Evolutionary conservation across 2,888 invertebrate genomes (phyloP).

Genomic region (Acleris laterana): DNA sequence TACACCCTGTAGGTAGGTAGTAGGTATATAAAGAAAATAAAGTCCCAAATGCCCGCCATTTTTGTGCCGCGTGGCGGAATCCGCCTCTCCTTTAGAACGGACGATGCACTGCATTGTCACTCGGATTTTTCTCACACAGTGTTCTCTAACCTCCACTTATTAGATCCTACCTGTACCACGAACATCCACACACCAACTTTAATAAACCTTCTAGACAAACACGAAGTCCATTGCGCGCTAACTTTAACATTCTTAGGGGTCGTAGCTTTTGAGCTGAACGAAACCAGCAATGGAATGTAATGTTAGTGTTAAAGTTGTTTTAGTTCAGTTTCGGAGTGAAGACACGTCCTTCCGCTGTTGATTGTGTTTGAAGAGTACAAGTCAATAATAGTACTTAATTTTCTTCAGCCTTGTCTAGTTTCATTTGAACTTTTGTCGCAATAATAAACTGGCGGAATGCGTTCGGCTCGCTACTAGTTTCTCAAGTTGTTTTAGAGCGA

Average conservation of each 20-base stretch:
- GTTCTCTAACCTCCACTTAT: constrained; percentile 55
- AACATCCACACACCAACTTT: not conserved
- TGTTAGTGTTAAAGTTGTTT: not conserved
- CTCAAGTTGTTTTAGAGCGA: constrained; percentile 4
- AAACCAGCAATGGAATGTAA: constrained; percentile 2
- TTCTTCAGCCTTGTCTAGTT: constrained; percentile 51
- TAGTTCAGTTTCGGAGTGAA: constrained; percentile 36
- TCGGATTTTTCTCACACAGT: constrained; percentile 59
- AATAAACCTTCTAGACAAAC: not conserved
- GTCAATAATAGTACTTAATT: constrained; percentile 62
- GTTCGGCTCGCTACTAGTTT: constrained; percentile 9
- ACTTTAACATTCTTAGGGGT: not conserved
- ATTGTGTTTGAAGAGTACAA: constrained; percentile 58
- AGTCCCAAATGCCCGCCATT: constrained; percentile 1
- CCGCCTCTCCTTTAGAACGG: constrained; percentile 22
- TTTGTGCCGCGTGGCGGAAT: constrained; percentile 25
- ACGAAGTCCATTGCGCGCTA: constrained; percentile 15
- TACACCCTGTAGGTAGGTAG: too few relatives aligned
- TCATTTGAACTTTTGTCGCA: constrained; percentile 47
- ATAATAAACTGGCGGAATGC: constrained; percentile 34
- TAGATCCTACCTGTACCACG: constrained; percentile 41
- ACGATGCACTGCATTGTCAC: constrained; percentile 48
- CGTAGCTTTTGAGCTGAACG: not conserved
- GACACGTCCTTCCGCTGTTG: constrained; percentile 55
- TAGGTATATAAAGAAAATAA: too few relatives aligned